These are phyloP conservation scores for Tetragonula clypearis DNA, from an alignment of 1,140 invertebrate species.

Conservation along the genomic window DNA sequence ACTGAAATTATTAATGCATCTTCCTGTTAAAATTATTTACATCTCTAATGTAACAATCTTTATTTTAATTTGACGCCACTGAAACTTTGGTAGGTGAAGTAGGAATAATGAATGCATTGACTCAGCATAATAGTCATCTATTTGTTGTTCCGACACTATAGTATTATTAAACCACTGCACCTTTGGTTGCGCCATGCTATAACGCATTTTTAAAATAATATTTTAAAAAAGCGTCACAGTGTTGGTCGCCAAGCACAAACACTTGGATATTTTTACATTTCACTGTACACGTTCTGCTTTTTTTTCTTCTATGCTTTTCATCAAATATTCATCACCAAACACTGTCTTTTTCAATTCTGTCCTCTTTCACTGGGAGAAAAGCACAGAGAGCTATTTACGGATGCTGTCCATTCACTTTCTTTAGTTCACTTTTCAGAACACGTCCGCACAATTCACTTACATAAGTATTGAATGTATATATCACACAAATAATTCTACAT, in stretches of 20 bases:
- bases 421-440: conserved; percentile 60
- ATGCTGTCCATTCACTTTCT: conserved; percentile 57
- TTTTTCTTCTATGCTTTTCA: conserved; percentile 58
- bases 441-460: conserved; percentile 67
- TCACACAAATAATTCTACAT: conserved; percentile 68
- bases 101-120: conserved; percentile 76
- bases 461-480: conserved; percentile 70
- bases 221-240: conserved; percentile 59
- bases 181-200: conserved; percentile 68
- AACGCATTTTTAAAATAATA: conserved; percentile 37
- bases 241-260: conserved; percentile 76
- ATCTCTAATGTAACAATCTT: conserved; percentile 32
- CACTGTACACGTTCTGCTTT: conserved; percentile 78
- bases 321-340: conserved; percentile 70
- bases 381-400: conserved; percentile 30
- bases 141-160: conserved; percentile 77
- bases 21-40: conserved; percentile 33
- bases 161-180: conserved; percentile 79
- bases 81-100: conserved; percentile 70
- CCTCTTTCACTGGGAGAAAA: conserved; percentile 53
- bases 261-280: conserved; percentile 77
- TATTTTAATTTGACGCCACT: conserved; percentile 48
- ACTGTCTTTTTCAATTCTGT: conserved; percentile 69
- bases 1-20: conserved; percentile 33
- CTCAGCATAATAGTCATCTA: conserved; percentile 79